Evolutionary conservation across 2,113 vertebrate species (phyloP), one percentile per base, ranked within the genome.

Genomic region (Pao palembangensis): DNA sequence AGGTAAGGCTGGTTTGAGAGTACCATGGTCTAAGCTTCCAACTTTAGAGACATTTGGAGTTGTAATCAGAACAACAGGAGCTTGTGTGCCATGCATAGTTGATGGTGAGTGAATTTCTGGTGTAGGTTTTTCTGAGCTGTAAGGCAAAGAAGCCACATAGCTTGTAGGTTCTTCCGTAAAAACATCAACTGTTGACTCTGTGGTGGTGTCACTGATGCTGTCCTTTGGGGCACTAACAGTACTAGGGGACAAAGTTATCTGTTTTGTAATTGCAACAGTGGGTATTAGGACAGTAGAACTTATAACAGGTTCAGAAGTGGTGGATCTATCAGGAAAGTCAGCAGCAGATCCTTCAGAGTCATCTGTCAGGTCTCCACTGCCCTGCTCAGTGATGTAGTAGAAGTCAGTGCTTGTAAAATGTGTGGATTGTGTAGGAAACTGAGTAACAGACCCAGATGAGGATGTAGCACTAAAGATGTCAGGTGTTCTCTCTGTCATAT

Each of bases 351-450:
- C 23, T 4, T 79, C 75, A 41, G 44, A 44, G 31, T 73, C 73
- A 63, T 76, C 75, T 8, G 19, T 61, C 14, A 61, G 25, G 34
- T 14, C 17, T 2, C 72, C 76, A 69, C 71, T 78, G 10, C 74
- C 60, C 18, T 41, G 64, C 3, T 75, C 69, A 31, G 19, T 31
- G 47, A 41, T 44, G 17, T 64, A 58, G 17, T 64, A 58, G 19
- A 50, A 21, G n/a, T 63, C 62, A 58, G 63, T 71, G 28, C 43
- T 73, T 6, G n/a, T 68, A 17, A 50, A 59, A 0, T 57, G 44
- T 53, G 78, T 52, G 31, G 66, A 42, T 25, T 71, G 59, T 15
- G 76, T 78, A 64, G 82, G 44, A 52, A 69, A 5, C 8, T 66
- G 69, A 56, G 58, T 51, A 59, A 53, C 70, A 8, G 55, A 58